Percentiles rank a stretch among this genome's conserved stretches.
These are phyloP conservation scores for Halisarca cf. caerulea DNA, from an alignment of 37 sponge, comb jelly and placozoan genomes.

Conservation along the genomic window DNA sequence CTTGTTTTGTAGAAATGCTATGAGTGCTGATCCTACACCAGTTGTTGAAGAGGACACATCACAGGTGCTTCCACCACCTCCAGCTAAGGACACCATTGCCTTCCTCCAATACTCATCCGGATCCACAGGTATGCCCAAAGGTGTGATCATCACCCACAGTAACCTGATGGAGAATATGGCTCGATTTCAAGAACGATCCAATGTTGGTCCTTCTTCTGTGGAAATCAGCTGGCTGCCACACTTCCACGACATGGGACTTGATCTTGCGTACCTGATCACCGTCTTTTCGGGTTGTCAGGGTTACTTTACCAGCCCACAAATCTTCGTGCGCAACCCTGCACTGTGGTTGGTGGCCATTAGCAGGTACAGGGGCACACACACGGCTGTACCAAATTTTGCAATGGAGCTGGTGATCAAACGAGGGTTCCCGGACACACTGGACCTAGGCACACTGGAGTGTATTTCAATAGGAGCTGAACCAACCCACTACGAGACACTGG, in stretches of 20 bases:
- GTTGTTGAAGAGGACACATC: too few relatives aligned
- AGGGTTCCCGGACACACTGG: not conserved
- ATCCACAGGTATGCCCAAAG: constrained; percentile 47
- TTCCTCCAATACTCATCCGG: constrained; percentile 61
- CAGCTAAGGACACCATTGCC: constrained; percentile 9
- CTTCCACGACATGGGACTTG: constrained; percentile 37
- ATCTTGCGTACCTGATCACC: constrained; percentile 28
- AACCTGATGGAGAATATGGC: constrained; percentile 41
- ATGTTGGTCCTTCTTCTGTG: not conserved
- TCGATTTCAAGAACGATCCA: not conserved
- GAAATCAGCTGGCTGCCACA: constrained; percentile 53
- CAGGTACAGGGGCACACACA: constrained; percentile 33
- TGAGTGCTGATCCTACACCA: too few relatives aligned
- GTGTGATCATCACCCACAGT: constrained; percentile 32
- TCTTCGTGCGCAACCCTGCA: constrained; percentile 31
- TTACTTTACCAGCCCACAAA: constrained; percentile 46
- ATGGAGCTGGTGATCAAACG: constrained; percentile 12
- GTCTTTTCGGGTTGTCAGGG: constrained; percentile 31
- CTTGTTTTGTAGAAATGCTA: too few relatives aligned
- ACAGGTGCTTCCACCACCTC: not conserved
- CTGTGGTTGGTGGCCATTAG: constrained; percentile 35
- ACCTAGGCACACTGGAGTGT: constrained; percentile 11
- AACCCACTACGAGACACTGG: constrained; percentile 4
- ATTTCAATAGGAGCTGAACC: constrained; percentile 31
- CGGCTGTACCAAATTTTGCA: constrained; percentile 43